Conservation (phyloP, 2,797 vertebrate genomes). For the Erpetoichthys calabaricus region DNA sequence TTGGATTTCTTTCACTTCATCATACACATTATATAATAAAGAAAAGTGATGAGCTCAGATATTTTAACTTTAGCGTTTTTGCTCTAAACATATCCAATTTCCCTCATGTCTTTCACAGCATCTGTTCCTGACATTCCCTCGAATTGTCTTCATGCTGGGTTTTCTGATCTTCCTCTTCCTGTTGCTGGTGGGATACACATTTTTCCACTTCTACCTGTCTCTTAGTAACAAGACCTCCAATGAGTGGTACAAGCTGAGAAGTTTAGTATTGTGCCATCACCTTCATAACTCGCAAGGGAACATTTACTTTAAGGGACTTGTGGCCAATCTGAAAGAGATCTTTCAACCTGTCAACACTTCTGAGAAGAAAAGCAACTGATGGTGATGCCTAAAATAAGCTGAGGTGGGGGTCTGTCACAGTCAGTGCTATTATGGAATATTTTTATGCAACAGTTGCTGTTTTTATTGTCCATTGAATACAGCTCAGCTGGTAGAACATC, state of each 20-base stretch:
- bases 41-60: neutral
- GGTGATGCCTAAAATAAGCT: neutral
- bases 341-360: conserved; percentile 32
- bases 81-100: neutral
- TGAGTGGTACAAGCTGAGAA: conserved; percentile 70
- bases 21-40: neutral
- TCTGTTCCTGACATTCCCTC: conserved; percentile 83
- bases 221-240: conserved; percentile 82
- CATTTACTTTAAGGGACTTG: conserved; percentile 46
- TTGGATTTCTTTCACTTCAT: no score
- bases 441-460: no score
- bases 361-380: neutral
- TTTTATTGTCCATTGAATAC: no score
- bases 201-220: conserved; percentile 65
- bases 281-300: conserved; percentile 35
- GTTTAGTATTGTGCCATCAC: conserved; percentile 34
- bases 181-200: conserved; percentile 63
- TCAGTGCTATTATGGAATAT: no score
- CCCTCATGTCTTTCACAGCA: conserved; percentile 46
- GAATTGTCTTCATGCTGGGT: conserved; percentile 82
- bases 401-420: no score
- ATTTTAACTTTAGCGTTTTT: no score
- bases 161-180: conserved; percentile 74
- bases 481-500: no score
- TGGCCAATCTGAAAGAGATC: conserved; percentile 49